These are phyloP conservation scores for Onthophagus taurus DNA, from an alignment of 1,140 invertebrate species.

Conservation along the genomic window DNA sequence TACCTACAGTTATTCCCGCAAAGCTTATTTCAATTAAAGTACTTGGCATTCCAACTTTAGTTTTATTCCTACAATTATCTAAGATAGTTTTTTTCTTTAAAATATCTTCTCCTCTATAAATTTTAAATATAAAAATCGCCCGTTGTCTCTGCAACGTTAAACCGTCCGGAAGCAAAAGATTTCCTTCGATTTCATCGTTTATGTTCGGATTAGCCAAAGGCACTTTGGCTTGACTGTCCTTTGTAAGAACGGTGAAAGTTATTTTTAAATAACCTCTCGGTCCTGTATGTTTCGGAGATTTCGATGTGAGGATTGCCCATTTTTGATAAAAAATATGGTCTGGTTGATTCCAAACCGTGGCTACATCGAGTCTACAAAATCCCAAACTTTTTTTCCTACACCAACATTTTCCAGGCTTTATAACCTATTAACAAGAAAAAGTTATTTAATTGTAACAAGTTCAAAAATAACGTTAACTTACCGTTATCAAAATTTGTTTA, in stretches of 20 bases:
- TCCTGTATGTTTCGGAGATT: constrained; percentile 46
- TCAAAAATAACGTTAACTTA: constrained; percentile 39
- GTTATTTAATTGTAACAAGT: constrained; percentile 22
- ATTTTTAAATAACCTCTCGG: constrained; percentile 70
- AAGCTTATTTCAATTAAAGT: constrained; percentile 35
- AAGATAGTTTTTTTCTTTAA: constrained; percentile 36
- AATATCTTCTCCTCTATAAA: constrained; percentile 58
- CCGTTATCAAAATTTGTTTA: constrained; percentile 36
- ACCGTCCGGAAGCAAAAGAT: constrained; percentile 58
- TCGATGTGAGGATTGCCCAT: constrained; percentile 65
- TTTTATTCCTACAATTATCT: too few relatives aligned
- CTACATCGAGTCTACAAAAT: constrained; percentile 56
- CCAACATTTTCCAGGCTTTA: constrained; percentile 26
- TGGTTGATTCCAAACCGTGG: constrained; percentile 60
- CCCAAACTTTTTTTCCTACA: constrained; percentile 46
- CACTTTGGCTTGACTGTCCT: constrained; percentile 54
- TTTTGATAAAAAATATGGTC: constrained; percentile 73
- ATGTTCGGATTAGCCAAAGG: constrained; percentile 49
- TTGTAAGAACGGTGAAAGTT: constrained; percentile 59
- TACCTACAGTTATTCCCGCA: constrained; percentile 37
- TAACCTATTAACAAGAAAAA: constrained; percentile 21
- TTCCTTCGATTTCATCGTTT: constrained; percentile 62
- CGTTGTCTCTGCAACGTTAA: constrained; percentile 48
- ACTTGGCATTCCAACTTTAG: constrained; percentile 10
- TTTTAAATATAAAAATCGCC: constrained; percentile 51